Conservation (phyloP, 2,888 invertebrate genomes). For the Drosophila neoperkinsi region DNA sequence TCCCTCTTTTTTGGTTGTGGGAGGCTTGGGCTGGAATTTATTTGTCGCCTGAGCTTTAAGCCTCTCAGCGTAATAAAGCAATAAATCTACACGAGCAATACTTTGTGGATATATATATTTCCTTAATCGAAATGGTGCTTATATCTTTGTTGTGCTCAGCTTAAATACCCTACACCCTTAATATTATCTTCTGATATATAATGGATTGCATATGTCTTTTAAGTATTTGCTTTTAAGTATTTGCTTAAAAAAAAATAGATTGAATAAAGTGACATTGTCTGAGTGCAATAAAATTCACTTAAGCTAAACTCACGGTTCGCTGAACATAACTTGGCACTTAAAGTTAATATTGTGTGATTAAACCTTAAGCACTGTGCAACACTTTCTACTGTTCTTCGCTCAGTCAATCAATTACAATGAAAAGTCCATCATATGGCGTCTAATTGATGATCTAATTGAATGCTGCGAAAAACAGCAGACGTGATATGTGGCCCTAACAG, state of each 20-base stretch:
- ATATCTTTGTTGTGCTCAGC: not conserved
- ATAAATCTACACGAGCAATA: slow-evolving; percentile 54
- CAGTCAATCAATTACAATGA: slow-evolving; percentile 33
- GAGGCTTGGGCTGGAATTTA: not conserved
- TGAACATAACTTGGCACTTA: not conserved
- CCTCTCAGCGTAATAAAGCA: slow-evolving; percentile 58
- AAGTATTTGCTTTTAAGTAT: not conserved
- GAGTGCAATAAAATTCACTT: not conserved
- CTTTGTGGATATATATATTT: not conserved
- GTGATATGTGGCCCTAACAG: slow-evolving; percentile 44
- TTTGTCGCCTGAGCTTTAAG: slow-evolving; percentile 35
- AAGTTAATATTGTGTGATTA: not conserved
- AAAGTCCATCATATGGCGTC: slow-evolving; percentile 31
- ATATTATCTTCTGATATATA: not conserved
- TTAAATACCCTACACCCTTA: not conserved
- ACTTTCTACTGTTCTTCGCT: not conserved
- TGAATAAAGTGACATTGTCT: not conserved
- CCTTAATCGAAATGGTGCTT: not conserved
- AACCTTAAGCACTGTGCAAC: not conserved
- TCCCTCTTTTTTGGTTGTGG: slow-evolving; percentile 20
- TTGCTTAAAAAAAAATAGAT: not conserved
- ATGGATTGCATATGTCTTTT: not conserved
- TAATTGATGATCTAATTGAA: slow-evolving; percentile 73
- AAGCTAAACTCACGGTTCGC: not conserved
- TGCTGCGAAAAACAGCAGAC: slow-evolving; percentile 29